These are phyloP conservation scores for Cololabis saira DNA, from an alignment of 2,113 vertebrate species.

Conservation along the genomic window DNA sequence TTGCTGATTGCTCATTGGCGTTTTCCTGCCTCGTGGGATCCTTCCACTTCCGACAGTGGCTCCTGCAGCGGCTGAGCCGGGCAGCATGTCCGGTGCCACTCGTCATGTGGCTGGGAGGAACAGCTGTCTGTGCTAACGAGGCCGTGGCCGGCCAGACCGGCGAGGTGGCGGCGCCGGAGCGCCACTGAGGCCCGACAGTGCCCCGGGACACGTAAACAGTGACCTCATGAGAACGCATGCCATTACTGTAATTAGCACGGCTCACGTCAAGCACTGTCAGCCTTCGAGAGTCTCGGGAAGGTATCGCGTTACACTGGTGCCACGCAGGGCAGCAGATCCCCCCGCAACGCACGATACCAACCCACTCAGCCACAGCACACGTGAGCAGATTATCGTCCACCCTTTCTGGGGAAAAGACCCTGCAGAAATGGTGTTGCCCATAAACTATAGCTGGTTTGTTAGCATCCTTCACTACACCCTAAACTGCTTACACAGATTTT, in stretches of 20 bases:
- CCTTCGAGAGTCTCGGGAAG: conserved; percentile 69
- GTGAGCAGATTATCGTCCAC: conserved; percentile 22
- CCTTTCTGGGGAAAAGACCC: conserved; percentile 2
- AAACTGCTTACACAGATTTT: too few species aligned
- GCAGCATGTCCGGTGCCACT: conserved; percentile 68
- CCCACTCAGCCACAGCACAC: conserved; percentile 25
- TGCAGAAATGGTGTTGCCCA: conserved; percentile 2
- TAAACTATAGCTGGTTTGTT: too few species aligned
- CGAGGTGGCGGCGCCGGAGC: conserved; percentile 60
- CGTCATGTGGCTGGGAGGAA: conserved; percentile 78
- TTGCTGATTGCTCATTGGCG: conserved; percentile 73
- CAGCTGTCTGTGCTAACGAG: conserved; percentile 83
- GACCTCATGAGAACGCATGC: conserved; percentile 81
- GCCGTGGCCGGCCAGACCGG: conserved; percentile 58
- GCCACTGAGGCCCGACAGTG: conserved; percentile 62
- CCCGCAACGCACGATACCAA: conserved; percentile 34
- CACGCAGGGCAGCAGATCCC: conserved; percentile 54
- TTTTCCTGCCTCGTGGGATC: conserved; percentile 68
- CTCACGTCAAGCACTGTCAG: conserved; percentile 83
- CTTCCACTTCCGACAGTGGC: conserved; percentile 71
- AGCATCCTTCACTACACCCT: too few species aligned
- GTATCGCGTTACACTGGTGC: conserved; percentile 62
- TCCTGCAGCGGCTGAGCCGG: conserved; percentile 57
- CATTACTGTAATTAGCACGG: conserved; percentile 85
- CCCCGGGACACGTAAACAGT: conserved; percentile 80